Conservation (phyloP, 2,113 vertebrate genomes). For the Perca schrenkii region DNA sequence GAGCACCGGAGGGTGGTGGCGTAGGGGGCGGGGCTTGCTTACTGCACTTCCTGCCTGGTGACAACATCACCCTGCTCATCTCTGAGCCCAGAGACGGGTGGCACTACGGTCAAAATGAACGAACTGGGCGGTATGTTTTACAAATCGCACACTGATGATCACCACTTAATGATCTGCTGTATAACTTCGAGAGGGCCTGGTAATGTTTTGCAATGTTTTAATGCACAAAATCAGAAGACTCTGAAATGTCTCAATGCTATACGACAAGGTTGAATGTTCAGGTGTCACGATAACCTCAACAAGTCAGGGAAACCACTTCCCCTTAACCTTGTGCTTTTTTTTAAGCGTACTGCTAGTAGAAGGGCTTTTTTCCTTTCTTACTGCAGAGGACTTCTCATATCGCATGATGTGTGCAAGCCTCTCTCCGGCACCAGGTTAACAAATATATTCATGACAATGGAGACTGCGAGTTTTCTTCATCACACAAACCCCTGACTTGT, state of each 20-base stretch:
- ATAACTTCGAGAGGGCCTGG: not conserved
- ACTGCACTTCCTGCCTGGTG: slow-evolving; percentile 86
- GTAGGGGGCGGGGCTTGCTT: slow-evolving; percentile 79
- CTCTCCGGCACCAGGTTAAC: not conserved
- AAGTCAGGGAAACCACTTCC: not conserved
- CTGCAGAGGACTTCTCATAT: not conserved
- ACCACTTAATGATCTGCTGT: not conserved
- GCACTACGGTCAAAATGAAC: slow-evolving; percentile 90
- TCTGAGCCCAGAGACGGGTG: slow-evolving; percentile 89
- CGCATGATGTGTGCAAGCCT: not conserved
- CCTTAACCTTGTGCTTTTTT: not conserved
- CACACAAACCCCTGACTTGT: not conserved
- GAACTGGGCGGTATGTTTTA: slow-evolving; percentile 82
- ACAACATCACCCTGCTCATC: slow-evolving; percentile 85
- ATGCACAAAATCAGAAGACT: not conserved
- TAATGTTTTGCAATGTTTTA: not conserved
- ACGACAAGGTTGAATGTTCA: not conserved
- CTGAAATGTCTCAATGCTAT: not conserved
- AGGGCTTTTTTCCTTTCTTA: not conserved
- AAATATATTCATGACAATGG: not conserved
- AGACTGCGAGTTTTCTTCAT: not conserved
- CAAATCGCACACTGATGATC: not conserved
- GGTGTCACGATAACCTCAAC: not conserved
- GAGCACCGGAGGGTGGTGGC: slow-evolving; percentile 51
- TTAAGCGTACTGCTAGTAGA: not conserved